A percentile compares a stretch with the other conserved stretches of the same genome.
Conservation (phyloP, 2,113 vertebrate genomes). For the Rhabdornis inornatus region DNA sequence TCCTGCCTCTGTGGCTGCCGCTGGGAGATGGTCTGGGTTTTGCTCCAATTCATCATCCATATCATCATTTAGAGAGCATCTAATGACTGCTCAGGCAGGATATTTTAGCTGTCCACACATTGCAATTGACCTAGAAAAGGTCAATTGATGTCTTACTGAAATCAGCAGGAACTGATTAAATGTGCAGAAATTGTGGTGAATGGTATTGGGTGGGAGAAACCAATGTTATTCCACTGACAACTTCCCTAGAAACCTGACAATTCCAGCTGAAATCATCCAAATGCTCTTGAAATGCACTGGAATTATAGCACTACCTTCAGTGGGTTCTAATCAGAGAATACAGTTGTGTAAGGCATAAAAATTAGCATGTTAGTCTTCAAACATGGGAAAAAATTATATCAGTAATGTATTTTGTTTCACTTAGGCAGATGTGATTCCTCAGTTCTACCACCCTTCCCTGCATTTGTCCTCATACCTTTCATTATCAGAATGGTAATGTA, state of each 20-base stretch:
- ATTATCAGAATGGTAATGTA: not conserved
- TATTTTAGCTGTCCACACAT: constrained; percentile 30
- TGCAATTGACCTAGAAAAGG: constrained; percentile 33
- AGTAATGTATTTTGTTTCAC: not conserved
- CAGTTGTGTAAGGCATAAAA: not conserved
- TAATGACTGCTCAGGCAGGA: not conserved
- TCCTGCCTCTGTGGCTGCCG: not conserved
- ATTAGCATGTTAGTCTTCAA: not conserved
- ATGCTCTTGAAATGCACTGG: not conserved
- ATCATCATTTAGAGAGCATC: not conserved
- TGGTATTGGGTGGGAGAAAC: not conserved
- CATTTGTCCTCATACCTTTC: not conserved
- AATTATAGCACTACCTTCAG: not conserved
- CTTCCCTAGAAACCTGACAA: not conserved
- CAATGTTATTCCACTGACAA: not conserved
- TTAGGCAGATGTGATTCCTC: not conserved
- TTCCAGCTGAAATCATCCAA: not conserved
- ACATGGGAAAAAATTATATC: not conserved
- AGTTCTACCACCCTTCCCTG: accelerated
- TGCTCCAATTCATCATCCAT: not conserved
- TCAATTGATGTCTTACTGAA: constrained; percentile 25
- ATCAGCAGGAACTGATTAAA: constrained; percentile 28
- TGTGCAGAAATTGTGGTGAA: not conserved
- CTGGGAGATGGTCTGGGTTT: not conserved
- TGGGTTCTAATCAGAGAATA: not conserved